These are phyloP conservation scores for Listronotus oregonensis DNA, from an alignment of 1,140 invertebrate genomes.

Conservation along the genomic window DNA sequence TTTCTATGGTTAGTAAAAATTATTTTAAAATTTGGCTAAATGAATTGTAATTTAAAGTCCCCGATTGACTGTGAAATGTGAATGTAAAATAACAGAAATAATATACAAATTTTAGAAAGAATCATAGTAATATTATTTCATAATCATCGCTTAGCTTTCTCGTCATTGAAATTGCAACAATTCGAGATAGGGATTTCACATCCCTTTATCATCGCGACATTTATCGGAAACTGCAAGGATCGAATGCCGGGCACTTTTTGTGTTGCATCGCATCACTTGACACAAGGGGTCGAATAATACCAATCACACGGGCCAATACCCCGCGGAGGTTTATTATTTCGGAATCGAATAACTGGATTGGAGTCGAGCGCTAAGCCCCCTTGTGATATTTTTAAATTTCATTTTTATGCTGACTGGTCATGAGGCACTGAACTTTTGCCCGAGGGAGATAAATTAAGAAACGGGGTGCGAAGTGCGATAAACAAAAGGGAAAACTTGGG, in stretches of 20 bases:
- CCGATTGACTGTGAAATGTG: no score
- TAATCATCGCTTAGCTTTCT: no score
- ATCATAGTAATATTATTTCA: no score
- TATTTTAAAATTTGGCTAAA: no score
- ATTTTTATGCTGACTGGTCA: constrained; percentile 32
- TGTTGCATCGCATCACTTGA: background rate
- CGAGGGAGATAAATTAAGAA: constrained; percentile 23
- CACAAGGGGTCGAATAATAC: constrained; percentile 27
- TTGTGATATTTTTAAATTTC: constrained; percentile 29
- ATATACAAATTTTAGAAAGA: no score
- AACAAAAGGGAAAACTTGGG: constrained; percentile 9
- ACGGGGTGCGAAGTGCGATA: constrained; percentile 17
- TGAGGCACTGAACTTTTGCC: constrained; percentile 1
- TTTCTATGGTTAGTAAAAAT: no score
- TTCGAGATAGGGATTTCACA: no score
- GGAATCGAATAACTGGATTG: constrained; percentile 29
- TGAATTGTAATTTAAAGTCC: no score
- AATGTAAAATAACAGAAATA: no score
- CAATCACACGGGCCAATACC: constrained; percentile 31
- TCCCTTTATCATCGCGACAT: constrained; percentile 2
- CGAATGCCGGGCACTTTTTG: constrained; percentile 5
- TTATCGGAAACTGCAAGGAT: background rate
- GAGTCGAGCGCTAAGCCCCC: background rate
- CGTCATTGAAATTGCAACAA: no score
- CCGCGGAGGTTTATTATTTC: constrained; percentile 34